phyloP scores from a whole-genome alignment of 37 sponge, comb jelly and placozoan species.

The Beroe forskalii region DNA sequence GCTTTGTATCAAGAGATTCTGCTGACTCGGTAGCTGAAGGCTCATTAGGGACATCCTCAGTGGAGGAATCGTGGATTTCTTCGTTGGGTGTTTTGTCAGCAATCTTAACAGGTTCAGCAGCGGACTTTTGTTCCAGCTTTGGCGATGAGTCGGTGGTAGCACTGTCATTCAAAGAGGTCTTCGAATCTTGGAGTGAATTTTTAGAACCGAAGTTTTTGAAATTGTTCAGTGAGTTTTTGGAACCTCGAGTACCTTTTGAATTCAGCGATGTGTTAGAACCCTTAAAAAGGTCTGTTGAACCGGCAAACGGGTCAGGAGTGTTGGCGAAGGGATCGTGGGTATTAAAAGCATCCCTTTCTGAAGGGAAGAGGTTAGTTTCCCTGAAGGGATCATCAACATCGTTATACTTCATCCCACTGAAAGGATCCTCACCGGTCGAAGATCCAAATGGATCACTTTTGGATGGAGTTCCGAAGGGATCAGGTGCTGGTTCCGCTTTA shows the following conservation, averaged over 20 bases:
- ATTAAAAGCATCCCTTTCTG: constrained; percentile 26
- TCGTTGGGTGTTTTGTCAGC: background rate
- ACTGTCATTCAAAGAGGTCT: constrained; percentile 18
- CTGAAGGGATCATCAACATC: constrained; percentile 26
- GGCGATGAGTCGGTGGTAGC: background rate
- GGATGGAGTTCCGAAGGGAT: constrained; percentile 21
- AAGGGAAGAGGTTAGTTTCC: background rate
- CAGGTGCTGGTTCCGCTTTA: background rate
- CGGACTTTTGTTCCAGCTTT: background rate
- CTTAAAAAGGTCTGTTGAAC: constrained; percentile 40
- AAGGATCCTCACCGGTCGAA: background rate
- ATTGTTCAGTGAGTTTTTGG: constrained; percentile 49
- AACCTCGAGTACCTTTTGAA: constrained; percentile 6
- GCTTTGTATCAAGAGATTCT: background rate
- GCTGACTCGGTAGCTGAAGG: background rate
- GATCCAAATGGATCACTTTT: constrained; percentile 1
- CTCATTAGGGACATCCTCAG: background rate
- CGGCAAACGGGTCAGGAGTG: constrained; percentile 53
- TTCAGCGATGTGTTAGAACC: constrained; percentile 2
- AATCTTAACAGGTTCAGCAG: background rate
- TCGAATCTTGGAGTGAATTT: constrained; percentile 15
- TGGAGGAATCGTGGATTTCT: background rate
- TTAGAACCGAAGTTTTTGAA: background rate
- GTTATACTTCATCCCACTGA: background rate
- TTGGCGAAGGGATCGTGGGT: constrained; percentile 35